Conservation (phyloP, 2,888 invertebrate genomes). For the Danaus chrysippus region DNA sequence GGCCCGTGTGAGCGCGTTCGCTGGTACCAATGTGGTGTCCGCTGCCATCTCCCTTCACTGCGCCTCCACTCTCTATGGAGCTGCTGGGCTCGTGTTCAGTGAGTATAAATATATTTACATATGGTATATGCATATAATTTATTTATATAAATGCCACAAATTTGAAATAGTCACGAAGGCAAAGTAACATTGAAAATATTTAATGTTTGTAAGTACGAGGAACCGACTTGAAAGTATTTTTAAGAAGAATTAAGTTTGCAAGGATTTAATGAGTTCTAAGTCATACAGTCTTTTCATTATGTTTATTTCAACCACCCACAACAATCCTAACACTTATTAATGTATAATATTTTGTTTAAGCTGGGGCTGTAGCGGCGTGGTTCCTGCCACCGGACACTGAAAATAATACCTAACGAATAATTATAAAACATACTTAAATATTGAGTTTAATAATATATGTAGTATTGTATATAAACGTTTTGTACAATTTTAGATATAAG, state of each 20-base stretch:
- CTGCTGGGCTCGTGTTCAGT: slow-evolving; percentile 58
- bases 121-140: neutral
- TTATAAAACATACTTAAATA: too few relatives aligned
- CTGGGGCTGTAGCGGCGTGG: slow-evolving; percentile 48
- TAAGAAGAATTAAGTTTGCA: too few relatives aligned
- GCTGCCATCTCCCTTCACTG: slow-evolving; percentile 54
- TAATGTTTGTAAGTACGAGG: too few relatives aligned
- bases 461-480: too few relatives aligned
- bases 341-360: slow-evolving; percentile 31
- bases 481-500: too few relatives aligned
- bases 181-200: too few relatives aligned
- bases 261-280: too few relatives aligned
- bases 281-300: too few relatives aligned
- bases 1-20: slow-evolving; percentile 62
- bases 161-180: too few relatives aligned
- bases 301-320: neutral
- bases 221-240: too few relatives aligned
- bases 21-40: slow-evolving; percentile 61
- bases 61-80: slow-evolving; percentile 51
- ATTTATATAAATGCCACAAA: too few relatives aligned
- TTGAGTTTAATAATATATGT: neutral
- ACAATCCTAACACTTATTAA: neutral
- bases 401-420: slow-evolving; percentile 10
- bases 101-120: slow-evolving; percentile 32
- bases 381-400: slow-evolving; percentile 42